Percentiles rank a stretch among this genome's conserved stretches.
Evolutionary conservation across 2,797 vertebrate species (phyloP).

Genomic region (Tinamus major): DNA sequence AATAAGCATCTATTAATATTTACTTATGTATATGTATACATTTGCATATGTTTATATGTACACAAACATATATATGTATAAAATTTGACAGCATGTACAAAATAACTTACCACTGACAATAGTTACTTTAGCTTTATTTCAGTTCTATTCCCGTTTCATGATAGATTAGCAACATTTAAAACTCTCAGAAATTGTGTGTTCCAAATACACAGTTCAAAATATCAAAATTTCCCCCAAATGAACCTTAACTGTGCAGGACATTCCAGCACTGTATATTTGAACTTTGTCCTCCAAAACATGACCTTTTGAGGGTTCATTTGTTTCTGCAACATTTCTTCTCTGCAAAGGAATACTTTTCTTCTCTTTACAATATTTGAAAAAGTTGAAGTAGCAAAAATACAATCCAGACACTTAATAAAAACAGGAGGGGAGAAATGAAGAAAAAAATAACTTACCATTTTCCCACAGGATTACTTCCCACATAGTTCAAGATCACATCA

Average conservation of each 20-base stretch:
- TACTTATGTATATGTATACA: neutral
- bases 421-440: rapidly evolving
- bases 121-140: neutral
- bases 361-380: neutral
- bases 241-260: neutral
- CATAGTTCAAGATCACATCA: neutral
- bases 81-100: neutral
- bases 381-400: neutral
- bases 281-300: neutral
- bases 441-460: neutral
- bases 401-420: rapidly evolving
- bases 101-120: neutral
- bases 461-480: neutral
- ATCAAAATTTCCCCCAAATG: neutral
- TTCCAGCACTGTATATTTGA: neutral
- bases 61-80: neutral
- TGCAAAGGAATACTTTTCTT: neutral
- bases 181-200: neutral
- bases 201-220: neutral
- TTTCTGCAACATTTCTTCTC: neutral
- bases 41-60: neutral
- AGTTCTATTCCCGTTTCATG: neutral
- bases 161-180: neutral
- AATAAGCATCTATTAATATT: neutral
- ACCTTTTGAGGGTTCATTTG: neutral